Conservation (phyloP, 1,140 invertebrate species). For the Lycorma delicatula region DNA sequence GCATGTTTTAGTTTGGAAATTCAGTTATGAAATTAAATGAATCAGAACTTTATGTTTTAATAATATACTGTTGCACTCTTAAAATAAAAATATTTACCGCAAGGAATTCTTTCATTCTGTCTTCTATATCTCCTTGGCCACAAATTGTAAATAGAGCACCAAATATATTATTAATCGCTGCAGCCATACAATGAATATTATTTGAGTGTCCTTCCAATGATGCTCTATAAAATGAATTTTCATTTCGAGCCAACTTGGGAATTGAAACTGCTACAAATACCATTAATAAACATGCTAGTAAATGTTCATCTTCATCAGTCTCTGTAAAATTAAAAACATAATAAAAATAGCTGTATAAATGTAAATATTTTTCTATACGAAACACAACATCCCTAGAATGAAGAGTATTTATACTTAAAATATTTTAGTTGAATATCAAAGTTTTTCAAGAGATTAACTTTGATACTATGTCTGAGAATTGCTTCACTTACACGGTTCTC, state of each 20-base stretch:
- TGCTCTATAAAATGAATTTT: conserved; percentile 81
- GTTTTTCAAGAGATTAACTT: too few relatives aligned
- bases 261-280: conserved; percentile 98
- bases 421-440: too few relatives aligned
- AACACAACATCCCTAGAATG: too few relatives aligned
- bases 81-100: conserved; percentile 48
- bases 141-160: conserved; percentile 94
- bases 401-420: too few relatives aligned
- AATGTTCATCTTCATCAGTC: conserved; percentile 82
- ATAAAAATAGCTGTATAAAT: too few relatives aligned
- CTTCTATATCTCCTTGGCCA: conserved; percentile 90
- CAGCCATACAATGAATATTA: conserved; percentile 95
- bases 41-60: conserved; percentile 6
- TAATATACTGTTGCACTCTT: conserved; percentile 5
- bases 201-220: conserved; percentile 92
- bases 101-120: conserved; percentile 96
- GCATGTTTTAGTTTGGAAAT: not conserved
- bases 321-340: conserved; percentile 18
- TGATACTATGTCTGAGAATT: too few relatives aligned
- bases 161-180: conserved; percentile 94
- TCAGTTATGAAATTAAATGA: conserved; percentile 1
- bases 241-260: conserved; percentile 87
- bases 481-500: too few relatives aligned
- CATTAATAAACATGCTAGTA: conserved; percentile 91
- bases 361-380: too few relatives aligned